phyloP scores from a whole-genome alignment of 1,140 invertebrate species.

The Propsilocerus akamusi region DNA sequence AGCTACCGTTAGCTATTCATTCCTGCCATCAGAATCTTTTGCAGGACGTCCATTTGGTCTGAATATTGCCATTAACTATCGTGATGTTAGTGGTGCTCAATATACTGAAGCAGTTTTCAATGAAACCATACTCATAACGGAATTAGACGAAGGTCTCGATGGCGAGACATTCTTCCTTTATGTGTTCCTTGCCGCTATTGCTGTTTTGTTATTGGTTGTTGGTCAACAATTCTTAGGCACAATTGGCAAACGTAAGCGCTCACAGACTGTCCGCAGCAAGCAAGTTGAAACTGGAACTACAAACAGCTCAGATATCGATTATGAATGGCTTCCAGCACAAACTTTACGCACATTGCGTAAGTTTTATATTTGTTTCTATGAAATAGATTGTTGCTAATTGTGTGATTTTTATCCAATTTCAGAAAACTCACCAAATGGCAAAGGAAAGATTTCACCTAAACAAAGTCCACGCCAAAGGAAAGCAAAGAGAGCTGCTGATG shows the following conservation, averaged over 20 bases:
- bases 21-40: slow-evolving; percentile 87
- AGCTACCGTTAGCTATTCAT: slow-evolving; percentile 88
- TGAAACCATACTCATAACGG: slow-evolving; percentile 92
- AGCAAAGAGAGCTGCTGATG: slow-evolving; percentile 44
- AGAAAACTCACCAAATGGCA: slow-evolving; percentile 36
- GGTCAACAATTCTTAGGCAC: slow-evolving; percentile 77
- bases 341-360: slow-evolving; percentile 65
- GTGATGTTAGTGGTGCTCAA: slow-evolving; percentile 47
- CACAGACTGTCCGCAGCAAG: slow-evolving; percentile 35
- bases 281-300: slow-evolving; percentile 60
- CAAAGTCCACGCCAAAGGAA: slow-evolving; percentile 44
- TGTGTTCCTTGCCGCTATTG: slow-evolving; percentile 76
- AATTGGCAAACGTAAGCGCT: slow-evolving; percentile 30
- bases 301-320: slow-evolving; percentile 87
- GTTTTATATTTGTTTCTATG: slow-evolving; percentile 21
- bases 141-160: slow-evolving; percentile 91
- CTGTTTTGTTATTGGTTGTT: slow-evolving; percentile 69
- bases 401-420: slow-evolving; percentile 16
- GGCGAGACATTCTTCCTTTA: slow-evolving; percentile 98
- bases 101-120: slow-evolving; percentile 92
- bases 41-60: slow-evolving; percentile 91
- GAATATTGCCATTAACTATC: slow-evolving; percentile 84
- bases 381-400: slow-evolving; percentile 8
- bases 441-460: slow-evolving; percentile 15
- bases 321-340: slow-evolving; percentile 92